Evolutionary conservation across 2,797 vertebrate species (phyloP).

Genomic region (Semaprochilodus insignis): DNA sequence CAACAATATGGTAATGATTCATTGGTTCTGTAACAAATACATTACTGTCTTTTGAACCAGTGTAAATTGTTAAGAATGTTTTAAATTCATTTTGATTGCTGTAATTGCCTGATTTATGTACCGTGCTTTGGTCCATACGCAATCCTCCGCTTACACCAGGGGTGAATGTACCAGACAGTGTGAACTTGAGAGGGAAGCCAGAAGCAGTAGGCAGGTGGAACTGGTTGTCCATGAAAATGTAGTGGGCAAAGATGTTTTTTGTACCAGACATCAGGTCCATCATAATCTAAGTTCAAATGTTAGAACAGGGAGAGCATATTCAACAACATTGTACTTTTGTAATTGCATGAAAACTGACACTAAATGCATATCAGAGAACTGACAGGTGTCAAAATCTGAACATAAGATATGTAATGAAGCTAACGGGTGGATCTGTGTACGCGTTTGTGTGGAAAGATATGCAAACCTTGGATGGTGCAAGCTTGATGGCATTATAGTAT

Average conservation of each 20-base stretch:
- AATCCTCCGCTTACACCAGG: conserved; percentile 85
- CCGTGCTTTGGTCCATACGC: conserved; percentile 72
- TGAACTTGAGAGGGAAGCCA: conserved; percentile 89
- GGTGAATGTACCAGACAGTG: conserved; percentile 84
- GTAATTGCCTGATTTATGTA: conserved; percentile 48
- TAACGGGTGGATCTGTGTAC: too few relatives aligned
- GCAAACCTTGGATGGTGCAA: conserved; percentile 64
- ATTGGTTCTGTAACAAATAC: too few relatives aligned
- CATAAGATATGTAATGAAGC: too few relatives aligned
- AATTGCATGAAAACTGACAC: too few relatives aligned
- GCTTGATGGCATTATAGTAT: conserved; percentile 60
- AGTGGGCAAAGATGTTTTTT: conserved; percentile 88
- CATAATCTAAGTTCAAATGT: conserved; percentile 72
- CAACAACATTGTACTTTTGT: background rate
- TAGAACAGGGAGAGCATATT: conserved; percentile 4
- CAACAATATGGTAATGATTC: too few relatives aligned
- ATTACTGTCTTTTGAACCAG: too few relatives aligned
- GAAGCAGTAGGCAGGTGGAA: conserved; percentile 88
- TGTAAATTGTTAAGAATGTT: too few relatives aligned
- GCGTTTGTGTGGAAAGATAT: background rate
- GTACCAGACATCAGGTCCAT: conserved; percentile 76
- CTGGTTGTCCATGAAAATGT: conserved; percentile 95
- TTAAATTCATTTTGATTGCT: too few relatives aligned
- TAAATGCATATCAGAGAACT: too few relatives aligned
- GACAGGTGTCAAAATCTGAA: background rate